Evolutionary conservation across 2,888 invertebrate genomes (phyloP).

Genomic region (Carterocephalus palaemon): DNA sequence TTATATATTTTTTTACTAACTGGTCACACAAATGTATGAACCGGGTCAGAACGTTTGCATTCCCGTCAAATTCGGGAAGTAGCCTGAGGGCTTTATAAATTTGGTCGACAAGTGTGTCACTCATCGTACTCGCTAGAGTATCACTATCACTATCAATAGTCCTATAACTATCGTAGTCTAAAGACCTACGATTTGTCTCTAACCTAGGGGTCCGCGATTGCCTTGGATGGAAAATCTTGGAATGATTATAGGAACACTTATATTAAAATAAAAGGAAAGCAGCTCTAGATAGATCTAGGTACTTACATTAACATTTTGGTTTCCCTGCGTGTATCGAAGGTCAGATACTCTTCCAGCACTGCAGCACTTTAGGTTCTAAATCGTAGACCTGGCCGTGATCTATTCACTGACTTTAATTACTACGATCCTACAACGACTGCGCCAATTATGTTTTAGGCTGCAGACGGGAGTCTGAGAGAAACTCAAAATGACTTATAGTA

Average conservation of each 20-base stretch:
- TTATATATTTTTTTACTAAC: conserved; percentile 4
- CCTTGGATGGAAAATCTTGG: conserved; percentile 17
- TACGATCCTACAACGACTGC: too few species aligned
- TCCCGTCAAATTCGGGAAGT: conserved; percentile 10
- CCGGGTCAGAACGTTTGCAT: conserved; percentile 2
- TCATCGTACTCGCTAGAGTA: too few species aligned
- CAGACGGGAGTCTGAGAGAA: too few species aligned
- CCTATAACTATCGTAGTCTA: conserved; percentile 4
- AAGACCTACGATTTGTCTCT: conserved; percentile 2
- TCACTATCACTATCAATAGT: conserved; percentile 3
- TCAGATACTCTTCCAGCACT: conserved; percentile 10
- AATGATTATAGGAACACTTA: conserved; percentile 3
- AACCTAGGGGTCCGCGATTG: conserved; percentile 14
- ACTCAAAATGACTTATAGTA: too few species aligned
- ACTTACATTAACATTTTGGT: conserved; percentile 16
- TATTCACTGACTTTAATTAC: conserved; percentile 12
- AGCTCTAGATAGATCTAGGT: conserved; percentile 12
- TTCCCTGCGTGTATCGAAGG: conserved; percentile 11
- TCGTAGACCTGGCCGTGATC: conserved; percentile 2
- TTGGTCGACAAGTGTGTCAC: conserved; percentile 2
- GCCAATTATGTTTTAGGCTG: too few species aligned
- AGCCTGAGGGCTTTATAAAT: conserved; percentile 5
- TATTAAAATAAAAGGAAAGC: conserved; percentile 10
- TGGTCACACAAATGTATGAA: conserved; percentile 7
- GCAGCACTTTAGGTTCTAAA: conserved; percentile 7